These are phyloP conservation scores for Avahi laniger DNA, from an alignment of 2,797 vertebrate species.

Conservation along the genomic window DNA sequence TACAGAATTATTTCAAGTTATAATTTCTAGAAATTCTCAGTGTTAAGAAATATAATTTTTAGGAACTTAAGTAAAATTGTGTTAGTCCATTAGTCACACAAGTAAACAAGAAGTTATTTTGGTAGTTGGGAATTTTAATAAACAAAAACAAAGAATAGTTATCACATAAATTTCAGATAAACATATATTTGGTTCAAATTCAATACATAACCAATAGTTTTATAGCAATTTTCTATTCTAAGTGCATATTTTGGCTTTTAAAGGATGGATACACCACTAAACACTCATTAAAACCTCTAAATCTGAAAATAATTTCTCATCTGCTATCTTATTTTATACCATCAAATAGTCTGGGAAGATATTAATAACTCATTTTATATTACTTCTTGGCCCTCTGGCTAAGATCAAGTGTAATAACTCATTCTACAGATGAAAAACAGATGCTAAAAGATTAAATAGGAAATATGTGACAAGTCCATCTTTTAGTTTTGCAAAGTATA, in stretches of 20 bases:
- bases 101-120: not conserved
- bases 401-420: not conserved
- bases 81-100: not conserved
- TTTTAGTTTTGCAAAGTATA: not conserved
- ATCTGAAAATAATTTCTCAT: conserved; percentile 1
- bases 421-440: conserved; percentile 21
- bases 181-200: not conserved
- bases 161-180: not conserved
- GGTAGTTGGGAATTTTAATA: not conserved
- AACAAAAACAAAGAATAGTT: not conserved
- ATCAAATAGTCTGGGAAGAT: not conserved
- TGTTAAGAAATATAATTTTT: not conserved
- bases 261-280: not conserved
- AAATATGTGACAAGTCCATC: not conserved
- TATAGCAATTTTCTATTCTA: not conserved
- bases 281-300: not conserved
- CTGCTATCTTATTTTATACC: not conserved
- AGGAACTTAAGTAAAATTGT: not conserved
- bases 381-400: not conserved
- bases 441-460: not conserved
- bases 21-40: not conserved
- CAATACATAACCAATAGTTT: not conserved
- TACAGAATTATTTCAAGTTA: not conserved
- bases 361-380: not conserved
- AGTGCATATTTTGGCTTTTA: not conserved